A percentile compares a stretch with the other conserved stretches of the same genome.
These are phyloP conservation scores for Oncorhynchus gorbuscha DNA, from an alignment of 2,113 vertebrate genomes.

Conservation along the genomic window DNA sequence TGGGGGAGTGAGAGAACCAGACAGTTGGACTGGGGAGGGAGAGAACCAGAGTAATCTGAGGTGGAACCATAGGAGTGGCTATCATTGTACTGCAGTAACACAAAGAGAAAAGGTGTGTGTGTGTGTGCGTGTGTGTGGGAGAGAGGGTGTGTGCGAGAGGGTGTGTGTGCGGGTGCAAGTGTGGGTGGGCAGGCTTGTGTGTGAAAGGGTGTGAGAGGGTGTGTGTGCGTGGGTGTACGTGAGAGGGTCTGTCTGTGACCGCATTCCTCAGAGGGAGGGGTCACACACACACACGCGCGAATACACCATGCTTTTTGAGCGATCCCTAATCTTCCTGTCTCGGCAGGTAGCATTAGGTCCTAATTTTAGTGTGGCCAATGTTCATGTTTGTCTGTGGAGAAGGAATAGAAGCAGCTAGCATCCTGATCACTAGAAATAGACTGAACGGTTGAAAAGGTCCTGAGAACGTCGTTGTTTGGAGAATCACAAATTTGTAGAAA, in stretches of 20 bases:
- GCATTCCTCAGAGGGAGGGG: constrained; percentile 31
- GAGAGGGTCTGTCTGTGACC: constrained; percentile 35
- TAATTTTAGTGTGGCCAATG: constrained; percentile 59
- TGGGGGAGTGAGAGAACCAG: no score
- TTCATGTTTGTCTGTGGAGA: constrained; percentile 17
- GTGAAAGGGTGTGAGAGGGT: no score
- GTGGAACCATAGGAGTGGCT: constrained; percentile 50
- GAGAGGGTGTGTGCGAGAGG: no score
- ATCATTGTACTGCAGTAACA: constrained; percentile 48
- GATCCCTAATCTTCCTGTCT: constrained; percentile 16
- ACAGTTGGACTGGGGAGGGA: no score
- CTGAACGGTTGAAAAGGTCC: no score
- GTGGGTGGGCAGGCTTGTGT: no score
- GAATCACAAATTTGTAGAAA: no score
- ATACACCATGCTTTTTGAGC: neutral
- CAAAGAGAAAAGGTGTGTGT: constrained; percentile 33
- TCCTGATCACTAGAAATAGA: no score
- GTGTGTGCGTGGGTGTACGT: no score
- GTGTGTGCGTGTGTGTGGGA: neutral
- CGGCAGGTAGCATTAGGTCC: constrained; percentile 51
- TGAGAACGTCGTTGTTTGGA: no score
- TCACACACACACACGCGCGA: constrained; percentile 18
- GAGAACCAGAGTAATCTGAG: constrained; percentile 15
- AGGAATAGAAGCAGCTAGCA: no score
- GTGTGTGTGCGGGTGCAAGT: no score